Conservation (phyloP, 2,797 vertebrate genomes). For the Pantherophis alleghaniensis region DNA sequence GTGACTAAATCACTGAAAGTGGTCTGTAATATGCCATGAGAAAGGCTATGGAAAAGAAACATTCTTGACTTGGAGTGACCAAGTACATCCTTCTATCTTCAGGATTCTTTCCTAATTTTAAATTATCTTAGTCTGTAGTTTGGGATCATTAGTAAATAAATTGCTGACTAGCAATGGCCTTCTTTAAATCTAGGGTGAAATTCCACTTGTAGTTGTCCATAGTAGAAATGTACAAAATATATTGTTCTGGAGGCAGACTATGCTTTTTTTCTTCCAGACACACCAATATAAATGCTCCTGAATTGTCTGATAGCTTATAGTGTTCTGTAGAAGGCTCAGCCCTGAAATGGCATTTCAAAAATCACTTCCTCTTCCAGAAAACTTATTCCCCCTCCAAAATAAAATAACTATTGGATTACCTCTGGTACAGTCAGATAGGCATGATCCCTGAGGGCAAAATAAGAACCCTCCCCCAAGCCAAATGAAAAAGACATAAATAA, state of each 20-base stretch:
- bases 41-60: neutral
- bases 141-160: neutral
- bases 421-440: neutral
- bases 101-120: neutral
- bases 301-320: neutral
- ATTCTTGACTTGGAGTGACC: neutral
- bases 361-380: neutral
- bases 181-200: neutral
- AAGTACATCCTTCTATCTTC: neutral
- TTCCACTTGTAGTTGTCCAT: neutral
- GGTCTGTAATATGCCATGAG: neutral
- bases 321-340: neutral
- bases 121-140: neutral
- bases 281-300: neutral
- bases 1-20: constrained; percentile 37
- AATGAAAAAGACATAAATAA: neutral
- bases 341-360: neutral
- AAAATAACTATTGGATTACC: neutral
- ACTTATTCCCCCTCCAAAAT: neutral
- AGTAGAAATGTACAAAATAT: neutral
- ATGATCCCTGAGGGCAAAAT: neutral
- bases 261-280: neutral
- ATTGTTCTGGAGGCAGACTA: neutral
- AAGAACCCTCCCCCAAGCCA: neutral
- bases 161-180: neutral